A percentile compares a stretch with the other conserved stretches of the same genome.
phyloP scores from a whole-genome alignment of 2,888 invertebrate species.

The Eristalis intricaria region DNA sequence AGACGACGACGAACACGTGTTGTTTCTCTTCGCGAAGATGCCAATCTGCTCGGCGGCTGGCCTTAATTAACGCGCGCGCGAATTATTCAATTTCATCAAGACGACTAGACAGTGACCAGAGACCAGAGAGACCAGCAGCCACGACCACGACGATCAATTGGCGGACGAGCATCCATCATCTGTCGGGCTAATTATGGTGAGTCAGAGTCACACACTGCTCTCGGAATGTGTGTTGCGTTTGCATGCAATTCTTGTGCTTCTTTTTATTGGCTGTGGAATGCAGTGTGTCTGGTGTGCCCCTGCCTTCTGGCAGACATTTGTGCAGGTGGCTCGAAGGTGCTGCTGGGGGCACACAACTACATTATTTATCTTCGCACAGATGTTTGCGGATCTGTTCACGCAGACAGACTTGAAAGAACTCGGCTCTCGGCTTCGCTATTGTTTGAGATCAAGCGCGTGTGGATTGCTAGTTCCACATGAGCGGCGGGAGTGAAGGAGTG shows the following conservation, averaged over 20 bases:
- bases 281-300: conserved; percentile 15
- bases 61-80: conserved; percentile 47
- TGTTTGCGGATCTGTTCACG: conserved; percentile 48
- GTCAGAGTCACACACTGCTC: conserved; percentile 34
- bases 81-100: conserved; percentile 4
- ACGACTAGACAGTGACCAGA: background rate
- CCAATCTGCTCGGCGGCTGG: conserved; percentile 19
- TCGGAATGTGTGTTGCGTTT: conserved; percentile 29
- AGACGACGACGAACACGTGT: conserved; percentile 56
- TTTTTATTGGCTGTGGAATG: conserved; percentile 33
- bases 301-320: conserved; percentile 59
- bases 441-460: conserved; percentile 22
- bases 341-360: conserved; percentile 44
- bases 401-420: background rate
- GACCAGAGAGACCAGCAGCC: background rate
- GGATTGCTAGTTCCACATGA: no score
- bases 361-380: conserved; percentile 63
- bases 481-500: background rate
- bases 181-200: conserved; percentile 70
- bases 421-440: background rate
- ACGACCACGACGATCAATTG: conserved; percentile 18
- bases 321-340: conserved; percentile 69
- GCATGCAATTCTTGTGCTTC: background rate
- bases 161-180: conserved; percentile 53
- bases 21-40: conserved; percentile 13